Evolutionary conservation across 2,888 invertebrate species (phyloP), one percentile per base, ranked within the genome.

Genomic region (Sminthurinus aureus): DNA sequence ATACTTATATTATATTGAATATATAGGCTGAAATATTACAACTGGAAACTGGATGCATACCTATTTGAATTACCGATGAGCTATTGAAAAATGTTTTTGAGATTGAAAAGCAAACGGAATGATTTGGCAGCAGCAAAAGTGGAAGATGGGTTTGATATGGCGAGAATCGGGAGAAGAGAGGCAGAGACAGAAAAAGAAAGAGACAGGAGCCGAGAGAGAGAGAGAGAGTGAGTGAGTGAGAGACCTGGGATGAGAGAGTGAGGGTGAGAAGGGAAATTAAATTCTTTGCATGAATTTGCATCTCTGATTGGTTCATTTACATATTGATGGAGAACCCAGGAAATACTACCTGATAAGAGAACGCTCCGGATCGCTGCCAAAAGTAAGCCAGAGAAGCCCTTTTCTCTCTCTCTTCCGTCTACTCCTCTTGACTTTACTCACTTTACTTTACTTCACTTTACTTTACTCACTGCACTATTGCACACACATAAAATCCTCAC

Each of bases 281-380:
- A 89, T 89, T 89, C 89, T 89, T 89, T 89, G 89, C 89, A 89
- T 89, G 89, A 89, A 89, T 89, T 89, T 89, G 88, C 89, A 89
- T 89, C 85, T 84, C 85, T 89, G 89, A 89, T 89, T 89, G 89
- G 89, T 88, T 89, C 87, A 89, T 89, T 89, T 89, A 85, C 89
- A 89, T 89, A 89, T 89, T 89, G 89, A 89, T 89, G 89, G 88
- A 88, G 87, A 85, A 83, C 83, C 83, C 83, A 84, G 85, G 85
- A 86, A 87, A 86, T 85, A 85, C 86, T 87, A 87, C 87, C 87
- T 87, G 88, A 88, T 88, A 88, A 87, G 85, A 85, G 83, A n/a
- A n/a, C 82, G 76, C 82, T 71, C 83, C 85, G 83, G 83, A 84
- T 84, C 85, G 85, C 82, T 85, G 85, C 85, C 85, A 85, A 85